Percentiles rank a stretch among this genome's conserved stretches.
Evolutionary conservation across 2,888 invertebrate species (phyloP).

Genomic region (Scaptomyza parva): DNA sequence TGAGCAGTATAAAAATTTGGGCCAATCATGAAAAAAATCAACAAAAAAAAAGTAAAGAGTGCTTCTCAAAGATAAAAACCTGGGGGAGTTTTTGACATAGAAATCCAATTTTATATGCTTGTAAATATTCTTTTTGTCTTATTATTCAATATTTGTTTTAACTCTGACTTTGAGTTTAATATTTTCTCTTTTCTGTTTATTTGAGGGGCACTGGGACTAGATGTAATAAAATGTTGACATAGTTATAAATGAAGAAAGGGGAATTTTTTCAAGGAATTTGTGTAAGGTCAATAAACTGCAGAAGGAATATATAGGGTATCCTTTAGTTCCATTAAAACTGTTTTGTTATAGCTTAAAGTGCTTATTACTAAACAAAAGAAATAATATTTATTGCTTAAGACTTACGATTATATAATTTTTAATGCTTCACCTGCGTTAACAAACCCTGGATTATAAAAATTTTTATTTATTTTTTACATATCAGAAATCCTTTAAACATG

Average conservation of each 20-base stretch:
- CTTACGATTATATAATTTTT: not conserved
- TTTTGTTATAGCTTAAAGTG: too few relatives aligned
- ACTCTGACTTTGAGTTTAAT: slow-evolving; percentile 18
- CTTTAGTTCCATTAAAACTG: too few relatives aligned
- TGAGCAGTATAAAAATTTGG: slow-evolving; percentile 74
- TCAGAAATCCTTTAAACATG: not conserved
- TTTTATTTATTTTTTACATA: not conserved
- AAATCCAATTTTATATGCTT: slow-evolving; percentile 43
- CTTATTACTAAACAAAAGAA: too few relatives aligned
- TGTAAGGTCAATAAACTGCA: too few relatives aligned
- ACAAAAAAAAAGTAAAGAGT: slow-evolving; percentile 41
- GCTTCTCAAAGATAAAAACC: slow-evolving; percentile 11
- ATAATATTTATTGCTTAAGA: not conserved
- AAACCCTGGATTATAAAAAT: not conserved
- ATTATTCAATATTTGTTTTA: slow-evolving; percentile 48
- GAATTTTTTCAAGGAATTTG: not conserved
- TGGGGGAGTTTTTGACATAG: slow-evolving; percentile 43
- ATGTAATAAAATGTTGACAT: slow-evolving; percentile 7
- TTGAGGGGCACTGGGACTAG: not conserved
- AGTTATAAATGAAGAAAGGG: not conserved
- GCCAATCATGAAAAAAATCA: slow-evolving; percentile 48
- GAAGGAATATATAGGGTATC: too few relatives aligned
- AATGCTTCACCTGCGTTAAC: not conserved
- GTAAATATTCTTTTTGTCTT: slow-evolving; percentile 9
- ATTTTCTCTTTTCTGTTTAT: slow-evolving; percentile 7